Conservation (phyloP, 2,888 invertebrate species). For the Epiblema foenella region DNA sequence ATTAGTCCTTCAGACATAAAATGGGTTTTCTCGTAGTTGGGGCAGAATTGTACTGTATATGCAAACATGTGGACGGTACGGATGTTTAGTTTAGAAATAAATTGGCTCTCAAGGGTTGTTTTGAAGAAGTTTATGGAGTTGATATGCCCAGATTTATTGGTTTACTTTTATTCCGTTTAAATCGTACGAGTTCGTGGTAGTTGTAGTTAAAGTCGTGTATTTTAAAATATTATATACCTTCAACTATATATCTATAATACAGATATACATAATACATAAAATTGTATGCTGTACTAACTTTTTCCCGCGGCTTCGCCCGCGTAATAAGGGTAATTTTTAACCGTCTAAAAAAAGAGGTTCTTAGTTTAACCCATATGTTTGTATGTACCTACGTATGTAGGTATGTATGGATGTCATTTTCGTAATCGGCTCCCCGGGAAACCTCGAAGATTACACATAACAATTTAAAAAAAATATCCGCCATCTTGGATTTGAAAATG, state of each 20-base stretch:
- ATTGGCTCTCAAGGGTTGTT: conserved; percentile 52
- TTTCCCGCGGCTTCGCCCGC: too few species aligned
- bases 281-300: too few species aligned
- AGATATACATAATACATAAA: too few species aligned
- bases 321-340: too few species aligned
- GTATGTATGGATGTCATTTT: too few species aligned
- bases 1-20: background rate
- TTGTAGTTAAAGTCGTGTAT: background rate
- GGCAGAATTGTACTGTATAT: background rate
- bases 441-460: too few species aligned
- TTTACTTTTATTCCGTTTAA: conserved; percentile 28
- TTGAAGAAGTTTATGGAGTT: conserved; percentile 33
- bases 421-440: too few species aligned
- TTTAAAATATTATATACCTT: background rate
- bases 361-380: too few species aligned
- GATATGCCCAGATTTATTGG: conserved; percentile 33
- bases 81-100: conserved; percentile 62
- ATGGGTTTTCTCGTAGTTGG: background rate
- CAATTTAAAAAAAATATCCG: too few species aligned
- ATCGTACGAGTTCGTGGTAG: conserved; percentile 7
- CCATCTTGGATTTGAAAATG: too few species aligned
- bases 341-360: too few species aligned
- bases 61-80: conserved; percentile 46
- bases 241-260: background rate
- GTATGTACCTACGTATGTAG: too few species aligned